Percentiles rank a stretch among this genome's conserved stretches.
These are phyloP conservation scores for Dolichomitus sp. DNA, from an alignment of 2,888 invertebrate species.

Conservation along the genomic window DNA sequence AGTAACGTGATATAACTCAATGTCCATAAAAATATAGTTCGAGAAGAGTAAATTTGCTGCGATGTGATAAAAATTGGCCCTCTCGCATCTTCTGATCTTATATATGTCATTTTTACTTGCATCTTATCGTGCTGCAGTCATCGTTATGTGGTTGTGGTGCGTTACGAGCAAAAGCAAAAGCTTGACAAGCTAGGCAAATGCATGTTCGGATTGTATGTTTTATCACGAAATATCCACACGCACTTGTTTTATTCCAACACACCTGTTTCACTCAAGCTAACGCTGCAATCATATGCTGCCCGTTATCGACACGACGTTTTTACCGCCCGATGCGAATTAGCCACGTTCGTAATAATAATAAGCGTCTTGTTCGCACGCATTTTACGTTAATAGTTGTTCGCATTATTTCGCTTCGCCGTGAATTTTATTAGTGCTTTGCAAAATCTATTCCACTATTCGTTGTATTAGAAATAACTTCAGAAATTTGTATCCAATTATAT, in stretches of 20 bases:
- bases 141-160: conserved; percentile 10
- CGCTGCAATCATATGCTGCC: too few species aligned
- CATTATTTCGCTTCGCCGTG: neutral
- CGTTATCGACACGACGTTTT: too few species aligned
- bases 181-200: neutral
- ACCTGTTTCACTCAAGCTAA: conserved; percentile 45
- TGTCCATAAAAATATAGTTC: conserved; percentile 21
- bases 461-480: neutral
- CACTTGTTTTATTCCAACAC: conserved; percentile 45
- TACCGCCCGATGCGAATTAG: too few species aligned
- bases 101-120: too few species aligned
- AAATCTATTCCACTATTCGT: neutral
- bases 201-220: conserved; percentile 32
- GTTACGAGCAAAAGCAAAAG: conserved; percentile 12
- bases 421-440: neutral
- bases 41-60: neutral
- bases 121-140: too few species aligned
- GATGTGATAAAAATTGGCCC: conserved; percentile 10
- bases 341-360: conserved; percentile 46
- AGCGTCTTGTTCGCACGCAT: conserved; percentile 26
- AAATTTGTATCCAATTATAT: neutral
- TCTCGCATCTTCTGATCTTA: too few species aligned
- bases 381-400: too few species aligned
- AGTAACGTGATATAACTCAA: neutral
- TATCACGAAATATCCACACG: conserved; percentile 60